phyloP scores from a whole-genome alignment of 2,888 invertebrate genomes.

The Rambutsinella grinnellia region DNA sequence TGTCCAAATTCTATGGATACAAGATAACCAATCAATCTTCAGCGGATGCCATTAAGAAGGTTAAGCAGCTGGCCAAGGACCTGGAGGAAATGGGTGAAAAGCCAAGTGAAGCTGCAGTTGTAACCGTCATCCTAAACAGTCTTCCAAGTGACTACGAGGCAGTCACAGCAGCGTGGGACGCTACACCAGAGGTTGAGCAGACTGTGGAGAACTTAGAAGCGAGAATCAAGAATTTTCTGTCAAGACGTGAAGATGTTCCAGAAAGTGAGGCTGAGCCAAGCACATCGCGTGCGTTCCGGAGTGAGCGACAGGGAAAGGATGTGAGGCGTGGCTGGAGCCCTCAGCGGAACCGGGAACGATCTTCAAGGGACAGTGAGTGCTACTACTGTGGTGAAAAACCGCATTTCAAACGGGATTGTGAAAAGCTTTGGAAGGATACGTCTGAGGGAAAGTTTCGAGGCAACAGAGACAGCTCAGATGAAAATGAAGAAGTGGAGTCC shows the following conservation, averaged over 20 bases:
- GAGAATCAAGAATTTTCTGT: neutral
- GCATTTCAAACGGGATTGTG: neutral
- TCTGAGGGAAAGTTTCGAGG: neutral
- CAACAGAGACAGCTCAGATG: too few species aligned
- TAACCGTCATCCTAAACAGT: neutral
- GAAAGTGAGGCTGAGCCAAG: neutral
- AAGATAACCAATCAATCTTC: neutral
- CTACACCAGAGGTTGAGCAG: neutral
- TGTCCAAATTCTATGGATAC: neutral
- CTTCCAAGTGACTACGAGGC: neutral
- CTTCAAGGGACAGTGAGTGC: neutral
- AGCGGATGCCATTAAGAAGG: neutral
- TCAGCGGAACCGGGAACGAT: neutral
- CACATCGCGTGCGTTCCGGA: neutral
- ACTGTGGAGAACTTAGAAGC: conserved; percentile 8
- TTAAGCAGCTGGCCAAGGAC: neutral
- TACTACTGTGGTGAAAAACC: neutral
- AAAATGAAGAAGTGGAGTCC: too few species aligned
- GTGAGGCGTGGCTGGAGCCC: too few species aligned
- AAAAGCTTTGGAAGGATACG: neutral
- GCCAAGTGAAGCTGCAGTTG: neutral
- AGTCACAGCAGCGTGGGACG: conserved; percentile 14
- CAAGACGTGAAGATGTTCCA: neutral
- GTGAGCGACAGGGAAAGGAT: neutral
- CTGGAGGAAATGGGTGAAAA: neutral